These are phyloP conservation scores for Trachelus iudaicus DNA, from an alignment of 2,888 invertebrate genomes.

Conservation along the genomic window DNA sequence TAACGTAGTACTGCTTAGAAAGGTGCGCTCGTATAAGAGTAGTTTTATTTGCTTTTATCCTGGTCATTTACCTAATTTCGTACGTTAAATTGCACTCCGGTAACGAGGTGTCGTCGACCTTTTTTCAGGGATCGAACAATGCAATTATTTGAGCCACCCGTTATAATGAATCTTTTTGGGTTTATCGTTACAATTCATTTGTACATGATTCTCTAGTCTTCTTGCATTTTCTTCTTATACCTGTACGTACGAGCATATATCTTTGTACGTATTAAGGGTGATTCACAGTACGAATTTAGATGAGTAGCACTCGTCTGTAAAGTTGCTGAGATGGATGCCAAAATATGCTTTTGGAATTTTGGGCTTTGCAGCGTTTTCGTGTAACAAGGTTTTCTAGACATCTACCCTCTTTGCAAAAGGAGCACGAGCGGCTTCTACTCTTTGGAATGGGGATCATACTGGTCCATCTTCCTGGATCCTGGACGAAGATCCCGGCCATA, in stretches of 20 bases:
- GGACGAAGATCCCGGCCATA: not conserved
- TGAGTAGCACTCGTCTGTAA: not conserved
- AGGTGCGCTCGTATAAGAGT: not conserved
- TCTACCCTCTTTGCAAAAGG: not conserved
- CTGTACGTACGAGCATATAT: not conserved
- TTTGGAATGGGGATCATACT: not conserved
- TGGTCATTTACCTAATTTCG: not conserved
- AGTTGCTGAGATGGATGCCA: not conserved
- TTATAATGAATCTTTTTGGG: not conserved
- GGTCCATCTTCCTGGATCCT: not conserved
- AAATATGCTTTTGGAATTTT: not conserved
- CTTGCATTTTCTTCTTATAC: not conserved
- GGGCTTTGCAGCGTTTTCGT: not conserved
- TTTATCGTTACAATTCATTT: not conserved
- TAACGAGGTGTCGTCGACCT: not conserved
- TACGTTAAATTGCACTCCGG: no score
- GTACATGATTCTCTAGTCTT: not conserved
- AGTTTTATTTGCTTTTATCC: not conserved
- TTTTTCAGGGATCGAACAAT: not conserved
- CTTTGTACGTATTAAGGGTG: not conserved
- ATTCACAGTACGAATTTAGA: not conserved
- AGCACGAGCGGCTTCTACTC: not conserved
- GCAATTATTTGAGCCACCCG: not conserved
- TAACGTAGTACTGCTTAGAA: not conserved
- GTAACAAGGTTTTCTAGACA: not conserved